Evolutionary conservation across 2,113 vertebrate genomes (phyloP).

Genomic region (Onychostruthus taczanowskii): DNA sequence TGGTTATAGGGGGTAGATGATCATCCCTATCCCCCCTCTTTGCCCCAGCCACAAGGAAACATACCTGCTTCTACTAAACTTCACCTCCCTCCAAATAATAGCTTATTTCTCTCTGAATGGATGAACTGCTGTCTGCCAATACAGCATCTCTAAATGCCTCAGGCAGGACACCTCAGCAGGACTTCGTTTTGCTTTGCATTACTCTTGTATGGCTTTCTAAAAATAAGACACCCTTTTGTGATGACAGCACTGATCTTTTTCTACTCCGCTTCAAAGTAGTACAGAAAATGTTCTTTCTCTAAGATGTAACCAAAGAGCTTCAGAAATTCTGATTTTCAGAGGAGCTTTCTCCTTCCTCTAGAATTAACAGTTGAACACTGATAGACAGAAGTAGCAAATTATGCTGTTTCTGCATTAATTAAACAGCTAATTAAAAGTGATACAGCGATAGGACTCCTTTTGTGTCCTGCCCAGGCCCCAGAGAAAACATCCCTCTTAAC

Average conservation of each 20-base stretch:
- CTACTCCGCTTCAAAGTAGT: rapidly evolving
- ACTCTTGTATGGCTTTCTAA: neutral
- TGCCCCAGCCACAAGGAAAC: neutral
- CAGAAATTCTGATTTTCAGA: neutral
- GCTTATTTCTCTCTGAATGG: neutral
- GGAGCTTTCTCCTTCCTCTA: neutral
- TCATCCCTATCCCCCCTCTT: neutral
- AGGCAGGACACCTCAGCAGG: neutral
- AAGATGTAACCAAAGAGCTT: neutral
- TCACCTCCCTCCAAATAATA: neutral
- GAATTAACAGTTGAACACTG: neutral
- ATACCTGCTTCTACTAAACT: neutral
- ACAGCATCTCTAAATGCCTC: neutral
- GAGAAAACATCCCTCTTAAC: neutral
- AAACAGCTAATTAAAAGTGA: neutral
- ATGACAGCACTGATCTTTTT: neutral
- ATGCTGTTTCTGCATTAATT: neutral
- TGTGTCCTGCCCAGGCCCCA: neutral
- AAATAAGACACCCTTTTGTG: neutral
- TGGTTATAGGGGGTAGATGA: neutral
- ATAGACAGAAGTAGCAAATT: neutral
- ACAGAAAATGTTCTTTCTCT: neutral
- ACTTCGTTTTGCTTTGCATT: neutral
- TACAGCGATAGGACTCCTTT: neutral
- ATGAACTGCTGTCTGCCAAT: neutral